phyloP scores from a whole-genome alignment of 2,888 invertebrate species.

The Nudaria mundana region DNA sequence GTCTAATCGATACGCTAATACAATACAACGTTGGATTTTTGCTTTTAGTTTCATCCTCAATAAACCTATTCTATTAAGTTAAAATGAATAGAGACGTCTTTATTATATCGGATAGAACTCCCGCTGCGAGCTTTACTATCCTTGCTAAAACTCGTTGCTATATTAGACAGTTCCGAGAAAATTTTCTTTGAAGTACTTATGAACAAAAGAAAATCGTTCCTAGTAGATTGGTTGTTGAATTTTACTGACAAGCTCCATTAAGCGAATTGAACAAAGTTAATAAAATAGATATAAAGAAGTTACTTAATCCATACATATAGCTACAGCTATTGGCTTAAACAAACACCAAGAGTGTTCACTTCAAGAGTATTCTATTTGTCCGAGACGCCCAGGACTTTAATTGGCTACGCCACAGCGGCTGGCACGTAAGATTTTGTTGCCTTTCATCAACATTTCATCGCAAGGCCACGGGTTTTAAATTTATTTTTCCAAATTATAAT shows the following conservation, averaged over 20 bases:
- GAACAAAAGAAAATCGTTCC: neutral
- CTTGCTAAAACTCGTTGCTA: neutral
- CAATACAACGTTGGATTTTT: slow-evolving; percentile 7
- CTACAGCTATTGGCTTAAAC: no score
- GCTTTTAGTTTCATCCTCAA: slow-evolving; percentile 1
- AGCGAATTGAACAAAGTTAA: no score
- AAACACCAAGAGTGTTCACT: no score
- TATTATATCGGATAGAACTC: slow-evolving; percentile 16
- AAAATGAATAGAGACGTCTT: slow-evolving; percentile 17
- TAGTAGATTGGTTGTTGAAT: neutral
- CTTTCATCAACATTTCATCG: no score
- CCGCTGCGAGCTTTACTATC: neutral
- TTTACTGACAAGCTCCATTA: neutral
- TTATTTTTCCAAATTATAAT: no score
- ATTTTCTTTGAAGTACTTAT: neutral
- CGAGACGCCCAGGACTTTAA: no score
- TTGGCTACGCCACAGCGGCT: no score
- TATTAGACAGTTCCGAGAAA: neutral
- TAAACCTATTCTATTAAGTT: slow-evolving; percentile 13
- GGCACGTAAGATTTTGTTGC: no score
- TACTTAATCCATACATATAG: no score
- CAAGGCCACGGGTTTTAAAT: no score
- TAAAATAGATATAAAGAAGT: no score
- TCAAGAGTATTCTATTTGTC: no score
- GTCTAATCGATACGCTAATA: slow-evolving; percentile 6